phyloP scores from a whole-genome alignment of 2,113 vertebrate genomes.

The Esox niger region DNA sequence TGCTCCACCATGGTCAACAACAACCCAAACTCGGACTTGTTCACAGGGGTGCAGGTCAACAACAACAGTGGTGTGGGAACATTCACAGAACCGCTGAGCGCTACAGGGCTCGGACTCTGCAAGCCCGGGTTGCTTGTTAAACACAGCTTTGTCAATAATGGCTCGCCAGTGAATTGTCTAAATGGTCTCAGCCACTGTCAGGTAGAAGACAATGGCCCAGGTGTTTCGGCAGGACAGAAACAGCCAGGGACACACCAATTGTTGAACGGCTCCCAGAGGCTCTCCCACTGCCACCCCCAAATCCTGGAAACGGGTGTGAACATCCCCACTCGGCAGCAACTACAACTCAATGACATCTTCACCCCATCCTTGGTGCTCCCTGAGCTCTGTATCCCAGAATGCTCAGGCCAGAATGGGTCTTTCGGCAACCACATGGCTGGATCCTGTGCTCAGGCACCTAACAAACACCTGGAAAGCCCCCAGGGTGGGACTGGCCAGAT shows the following conservation, averaged over 20 bases:
- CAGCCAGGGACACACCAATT: not conserved
- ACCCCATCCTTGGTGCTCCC: slow-evolving; percentile 48
- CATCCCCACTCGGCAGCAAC: slow-evolving; percentile 39
- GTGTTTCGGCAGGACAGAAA: not conserved
- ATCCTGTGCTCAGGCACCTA: slow-evolving; percentile 29
- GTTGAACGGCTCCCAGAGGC: slow-evolving; percentile 24
- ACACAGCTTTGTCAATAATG: fast-evolving
- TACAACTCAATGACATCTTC: slow-evolving; percentile 62
- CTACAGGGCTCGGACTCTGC: not conserved
- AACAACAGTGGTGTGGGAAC: not conserved
- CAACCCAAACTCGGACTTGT: too few relatives aligned
- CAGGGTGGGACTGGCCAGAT: slow-evolving; percentile 9
- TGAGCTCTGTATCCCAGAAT: slow-evolving; percentile 30
- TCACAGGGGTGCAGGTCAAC: not conserved
- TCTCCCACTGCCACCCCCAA: slow-evolving; percentile 6
- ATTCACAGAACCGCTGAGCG: not conserved
- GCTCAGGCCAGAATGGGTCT: not conserved
- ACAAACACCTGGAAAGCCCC: not conserved
- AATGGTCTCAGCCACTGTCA: slow-evolving; percentile 14
- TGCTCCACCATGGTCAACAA: slow-evolving; percentile 18
- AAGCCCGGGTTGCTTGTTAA: slow-evolving; percentile 25
- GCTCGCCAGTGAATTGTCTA: slow-evolving; percentile 23
- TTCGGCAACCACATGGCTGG: slow-evolving; percentile 13
- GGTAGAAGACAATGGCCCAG: not conserved
- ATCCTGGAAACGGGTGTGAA: not conserved